A percentile compares a stretch with the other conserved stretches of the same genome.
Conservation (phyloP, 2,797 vertebrate genomes). For the Dryobates pubescens region DNA sequence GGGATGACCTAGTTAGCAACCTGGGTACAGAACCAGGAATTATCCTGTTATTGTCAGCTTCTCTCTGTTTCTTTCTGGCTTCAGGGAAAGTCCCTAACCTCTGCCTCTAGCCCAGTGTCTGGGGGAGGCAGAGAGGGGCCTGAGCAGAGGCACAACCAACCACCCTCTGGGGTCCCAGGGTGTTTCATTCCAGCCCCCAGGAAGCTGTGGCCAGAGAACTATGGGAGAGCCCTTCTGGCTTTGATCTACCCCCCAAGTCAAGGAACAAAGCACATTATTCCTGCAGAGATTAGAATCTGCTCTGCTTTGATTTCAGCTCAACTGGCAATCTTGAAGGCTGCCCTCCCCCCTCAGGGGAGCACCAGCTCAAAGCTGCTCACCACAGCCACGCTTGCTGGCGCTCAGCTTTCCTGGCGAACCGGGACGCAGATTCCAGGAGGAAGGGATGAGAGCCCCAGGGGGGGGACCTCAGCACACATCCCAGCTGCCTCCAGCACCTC, state of each 20-base stretch:
- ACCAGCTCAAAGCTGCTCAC: constrained; percentile 55
- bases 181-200: neutral
- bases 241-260: neutral
- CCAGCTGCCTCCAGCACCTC: neutral
- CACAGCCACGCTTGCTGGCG: neutral
- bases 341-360: constrained; percentile 53
- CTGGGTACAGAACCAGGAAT: constrained; percentile 28
- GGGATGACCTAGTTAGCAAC: constrained; percentile 62
- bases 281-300: constrained; percentile 60
- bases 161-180: neutral
- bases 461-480: neutral
- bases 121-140: neutral
- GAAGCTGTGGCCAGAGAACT: neutral
- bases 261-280: constrained; percentile 47
- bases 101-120: neutral
- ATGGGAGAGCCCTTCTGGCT: constrained; percentile 22
- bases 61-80: neutral
- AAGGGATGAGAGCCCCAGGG: neutral
- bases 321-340: constrained; percentile 40
- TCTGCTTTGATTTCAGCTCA: constrained; percentile 59
- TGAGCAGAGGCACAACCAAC: neutral
- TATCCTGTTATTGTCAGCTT: constrained; percentile 20
- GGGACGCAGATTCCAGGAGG: neutral
- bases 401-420: neutral
- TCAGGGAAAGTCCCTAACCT: neutral